These are phyloP conservation scores for Yoshiicerus persimilis DNA, from an alignment of 1,140 invertebrate genomes.

Conservation along the genomic window DNA sequence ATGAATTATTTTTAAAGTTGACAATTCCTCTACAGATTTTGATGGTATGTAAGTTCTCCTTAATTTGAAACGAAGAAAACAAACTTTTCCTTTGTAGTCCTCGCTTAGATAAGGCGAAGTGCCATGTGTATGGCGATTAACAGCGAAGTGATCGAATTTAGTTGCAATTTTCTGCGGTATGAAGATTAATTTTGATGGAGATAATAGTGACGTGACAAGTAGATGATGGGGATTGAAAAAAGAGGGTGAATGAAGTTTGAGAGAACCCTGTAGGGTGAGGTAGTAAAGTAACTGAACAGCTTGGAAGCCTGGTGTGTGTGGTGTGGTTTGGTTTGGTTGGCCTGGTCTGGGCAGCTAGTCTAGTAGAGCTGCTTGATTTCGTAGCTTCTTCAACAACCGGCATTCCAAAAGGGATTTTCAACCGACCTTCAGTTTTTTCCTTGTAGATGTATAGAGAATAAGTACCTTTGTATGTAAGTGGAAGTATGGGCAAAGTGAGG, in stretches of 20 bases:
- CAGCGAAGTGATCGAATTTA: background rate
- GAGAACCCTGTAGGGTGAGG: background rate
- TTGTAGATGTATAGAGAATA: background rate
- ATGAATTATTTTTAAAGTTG: too few species aligned
- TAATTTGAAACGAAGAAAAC: too few species aligned
- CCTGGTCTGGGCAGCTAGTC: background rate
- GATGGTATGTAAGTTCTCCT: too few species aligned
- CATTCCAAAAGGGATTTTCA: slow-evolving; percentile 50
- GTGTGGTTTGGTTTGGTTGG: background rate
- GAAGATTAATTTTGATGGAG: background rate
- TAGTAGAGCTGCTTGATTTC: background rate
- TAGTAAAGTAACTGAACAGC: slow-evolving; percentile 19
- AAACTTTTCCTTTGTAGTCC: too few species aligned
- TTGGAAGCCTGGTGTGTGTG: slow-evolving; percentile 6
- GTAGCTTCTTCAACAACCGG: slow-evolving; percentile 28
- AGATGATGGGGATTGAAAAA: background rate
- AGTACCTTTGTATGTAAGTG: background rate
- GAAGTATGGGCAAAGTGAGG: background rate
- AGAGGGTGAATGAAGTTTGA: background rate
- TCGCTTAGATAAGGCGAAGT: too few species aligned
- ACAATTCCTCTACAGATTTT: too few species aligned
- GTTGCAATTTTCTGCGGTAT: background rate
- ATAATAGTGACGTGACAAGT: background rate
- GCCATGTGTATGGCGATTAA: background rate
- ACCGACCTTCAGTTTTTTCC: slow-evolving; percentile 46